Evolutionary conservation across 1,140 invertebrate genomes (phyloP).

Genomic region (Tetramorium alpestre): DNA sequence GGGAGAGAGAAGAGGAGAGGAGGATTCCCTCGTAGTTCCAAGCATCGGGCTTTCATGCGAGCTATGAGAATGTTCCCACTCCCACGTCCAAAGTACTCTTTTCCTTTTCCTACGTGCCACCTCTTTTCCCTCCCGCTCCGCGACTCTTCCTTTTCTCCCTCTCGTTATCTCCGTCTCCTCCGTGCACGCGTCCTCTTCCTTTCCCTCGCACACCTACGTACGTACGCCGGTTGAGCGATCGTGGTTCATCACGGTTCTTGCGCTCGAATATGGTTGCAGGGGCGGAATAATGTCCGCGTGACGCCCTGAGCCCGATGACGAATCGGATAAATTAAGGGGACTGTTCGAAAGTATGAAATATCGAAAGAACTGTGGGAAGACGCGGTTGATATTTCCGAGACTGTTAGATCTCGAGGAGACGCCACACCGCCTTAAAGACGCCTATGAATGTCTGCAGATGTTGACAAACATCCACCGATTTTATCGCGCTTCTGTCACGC

Average conservation of each 20-base stretch:
- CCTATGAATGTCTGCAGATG: neutral
- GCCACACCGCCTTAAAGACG: neutral
- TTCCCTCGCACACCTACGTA: constrained; percentile 30
- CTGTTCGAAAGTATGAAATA: neutral
- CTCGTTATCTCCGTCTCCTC: constrained; percentile 34
- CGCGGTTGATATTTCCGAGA: neutral
- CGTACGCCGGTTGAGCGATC: constrained; percentile 36
- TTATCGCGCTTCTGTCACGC: constrained; percentile 1
- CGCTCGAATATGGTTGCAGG: constrained; percentile 22
- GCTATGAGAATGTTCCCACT: constrained; percentile 85
- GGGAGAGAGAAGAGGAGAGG: constrained; percentile 59
- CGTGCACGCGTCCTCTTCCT: constrained; percentile 13
- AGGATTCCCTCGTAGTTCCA: constrained; percentile 72
- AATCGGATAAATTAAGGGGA: neutral
- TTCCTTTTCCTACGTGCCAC: constrained; percentile 77
- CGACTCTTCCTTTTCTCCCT: constrained; percentile 59
- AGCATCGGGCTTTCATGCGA: constrained; percentile 62
- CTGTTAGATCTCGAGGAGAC: neutral
- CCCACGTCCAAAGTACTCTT: constrained; percentile 83
- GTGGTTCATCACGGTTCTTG: constrained; percentile 49
- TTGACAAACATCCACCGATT: constrained; percentile 20
- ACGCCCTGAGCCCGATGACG: neutral
- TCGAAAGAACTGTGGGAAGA: neutral
- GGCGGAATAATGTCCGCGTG: constrained; percentile 1
- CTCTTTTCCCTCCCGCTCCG: constrained; percentile 30